phyloP scores from a whole-genome alignment of 2,797 vertebrate genomes.

The Scyliorhinus canicula region DNA sequence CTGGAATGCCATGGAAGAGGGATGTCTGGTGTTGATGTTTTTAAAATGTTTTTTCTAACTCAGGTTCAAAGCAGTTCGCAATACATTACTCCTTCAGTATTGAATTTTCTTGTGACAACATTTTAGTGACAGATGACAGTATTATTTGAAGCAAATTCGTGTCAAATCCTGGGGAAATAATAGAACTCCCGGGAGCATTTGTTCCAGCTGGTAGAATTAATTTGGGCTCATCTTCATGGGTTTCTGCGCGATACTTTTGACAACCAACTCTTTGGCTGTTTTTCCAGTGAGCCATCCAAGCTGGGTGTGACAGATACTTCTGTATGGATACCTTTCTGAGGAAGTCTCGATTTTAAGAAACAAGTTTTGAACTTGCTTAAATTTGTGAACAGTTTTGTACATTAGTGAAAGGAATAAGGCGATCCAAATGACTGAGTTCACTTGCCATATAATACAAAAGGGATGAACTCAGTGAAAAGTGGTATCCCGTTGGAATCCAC shows the following conservation, averaged over 20 bases:
- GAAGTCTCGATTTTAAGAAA: not conserved
- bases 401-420: not conserved
- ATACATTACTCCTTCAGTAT: not conserved
- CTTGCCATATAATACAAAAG: not conserved
- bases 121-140: not conserved
- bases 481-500: not conserved
- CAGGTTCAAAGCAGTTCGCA: constrained; percentile 17
- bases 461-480: not conserved
- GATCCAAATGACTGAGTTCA: not conserved
- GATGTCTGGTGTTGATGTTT: not conserved
- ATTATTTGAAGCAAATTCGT: not conserved
- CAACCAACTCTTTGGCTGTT: not conserved
- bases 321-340: not conserved
- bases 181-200: not conserved
- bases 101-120: not conserved
- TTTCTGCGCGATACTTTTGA: not conserved
- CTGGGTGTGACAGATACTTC: not conserved
- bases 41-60: not conserved
- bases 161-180: not conserved
- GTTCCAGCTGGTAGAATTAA: no score
- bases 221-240: not conserved
- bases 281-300: not conserved
- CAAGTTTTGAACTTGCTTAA: not conserved
- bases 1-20: not conserved
- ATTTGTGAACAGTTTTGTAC: not conserved